Evolutionary conservation across 2,113 vertebrate species (phyloP).

Genomic region (Corapipo altera): DNA sequence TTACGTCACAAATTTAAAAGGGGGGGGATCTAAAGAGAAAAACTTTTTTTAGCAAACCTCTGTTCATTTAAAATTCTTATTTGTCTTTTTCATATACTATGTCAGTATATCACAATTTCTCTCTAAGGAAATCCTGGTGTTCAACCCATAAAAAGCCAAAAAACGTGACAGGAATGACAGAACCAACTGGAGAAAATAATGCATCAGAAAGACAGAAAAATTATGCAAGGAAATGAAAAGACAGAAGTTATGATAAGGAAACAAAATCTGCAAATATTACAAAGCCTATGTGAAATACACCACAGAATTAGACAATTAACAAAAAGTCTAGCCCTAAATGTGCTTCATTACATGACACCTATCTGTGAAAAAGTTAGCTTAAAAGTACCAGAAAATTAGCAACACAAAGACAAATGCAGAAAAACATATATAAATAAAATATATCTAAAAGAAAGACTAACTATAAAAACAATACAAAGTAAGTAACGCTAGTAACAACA

Average conservation of each 20-base stretch:
- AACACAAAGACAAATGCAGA: neutral
- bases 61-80: neutral
- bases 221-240: neutral
- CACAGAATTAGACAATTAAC: neutral
- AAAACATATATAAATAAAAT: neutral
- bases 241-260: neutral
- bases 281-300: neutral
- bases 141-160: neutral
- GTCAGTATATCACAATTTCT: neutral
- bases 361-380: neutral
- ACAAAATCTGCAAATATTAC: neutral
- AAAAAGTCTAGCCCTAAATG: neutral
- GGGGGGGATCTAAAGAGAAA: fast-evolving
- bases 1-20: neutral
- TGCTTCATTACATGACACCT: neutral
- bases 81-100: neutral
- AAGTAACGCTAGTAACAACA: neutral
- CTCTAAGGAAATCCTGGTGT: neutral
- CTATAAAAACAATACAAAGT: neutral
- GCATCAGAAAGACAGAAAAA: neutral
- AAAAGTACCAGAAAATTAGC: neutral
- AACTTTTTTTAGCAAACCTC: fast-evolving
- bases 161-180: neutral
- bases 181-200: neutral
- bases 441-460: neutral